Percentiles rank a stretch among this genome's conserved stretches.
These are phyloP conservation scores for Callimorpha dominula DNA, from an alignment of 2,888 invertebrate genomes.

Conservation along the genomic window DNA sequence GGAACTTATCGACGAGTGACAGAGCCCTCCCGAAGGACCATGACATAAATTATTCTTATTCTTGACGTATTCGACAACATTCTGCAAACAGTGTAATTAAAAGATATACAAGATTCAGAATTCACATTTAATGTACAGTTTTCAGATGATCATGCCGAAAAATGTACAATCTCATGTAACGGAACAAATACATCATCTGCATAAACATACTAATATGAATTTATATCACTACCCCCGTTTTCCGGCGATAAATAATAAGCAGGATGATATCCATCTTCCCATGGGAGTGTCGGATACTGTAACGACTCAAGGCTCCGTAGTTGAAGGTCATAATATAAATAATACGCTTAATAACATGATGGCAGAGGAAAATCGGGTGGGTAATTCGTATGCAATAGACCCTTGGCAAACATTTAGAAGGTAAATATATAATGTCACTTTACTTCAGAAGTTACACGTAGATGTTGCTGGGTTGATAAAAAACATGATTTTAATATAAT, in stretches of 20 bases:
- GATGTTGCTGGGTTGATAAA: too few relatives aligned
- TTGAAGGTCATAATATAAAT: conserved; percentile 26
- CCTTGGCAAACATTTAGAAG: background rate
- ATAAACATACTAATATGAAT: conserved; percentile 28
- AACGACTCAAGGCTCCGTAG: conserved; percentile 25
- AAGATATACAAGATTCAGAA: too few relatives aligned
- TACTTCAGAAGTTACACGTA: too few relatives aligned
- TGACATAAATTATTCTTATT: too few relatives aligned
- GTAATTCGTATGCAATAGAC: conserved; percentile 3
- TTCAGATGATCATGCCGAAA: background rate
- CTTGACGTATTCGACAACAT: too few relatives aligned
- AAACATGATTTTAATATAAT: too few relatives aligned
- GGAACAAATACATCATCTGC: conserved; percentile 7
- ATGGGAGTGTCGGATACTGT: conserved; percentile 39
- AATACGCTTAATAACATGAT: conserved; percentile 20
- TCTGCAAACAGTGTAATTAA: too few relatives aligned
- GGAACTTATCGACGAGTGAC: too few relatives aligned
- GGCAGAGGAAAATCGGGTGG: conserved; percentile 7
- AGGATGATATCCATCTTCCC: conserved; percentile 41
- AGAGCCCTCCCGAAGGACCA: too few relatives aligned
- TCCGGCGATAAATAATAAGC: conserved; percentile 38
- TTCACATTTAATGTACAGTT: background rate
- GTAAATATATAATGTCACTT: background rate
- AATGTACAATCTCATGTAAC: background rate
- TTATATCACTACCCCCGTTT: conserved; percentile 29